Evolutionary conservation across 2,888 invertebrate genomes (phyloP), one percentile per base, ranked within the genome.

Genomic region (Cephus spinipes): DNA sequence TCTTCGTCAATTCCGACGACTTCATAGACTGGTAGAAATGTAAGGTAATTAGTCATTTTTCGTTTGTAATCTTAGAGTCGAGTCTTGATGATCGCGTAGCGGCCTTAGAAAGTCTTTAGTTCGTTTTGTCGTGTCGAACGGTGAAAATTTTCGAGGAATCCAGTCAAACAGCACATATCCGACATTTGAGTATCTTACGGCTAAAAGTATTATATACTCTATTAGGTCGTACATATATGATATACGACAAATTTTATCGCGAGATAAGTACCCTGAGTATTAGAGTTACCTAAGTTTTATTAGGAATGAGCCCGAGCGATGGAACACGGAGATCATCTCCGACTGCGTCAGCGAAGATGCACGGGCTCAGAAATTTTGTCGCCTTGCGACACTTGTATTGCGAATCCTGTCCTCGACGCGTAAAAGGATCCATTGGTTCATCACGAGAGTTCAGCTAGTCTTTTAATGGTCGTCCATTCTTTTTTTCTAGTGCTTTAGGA

Each of bases 11-110:
- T 87, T 84, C 82, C 83, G 85, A 84, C 83, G 83, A 79, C 83
- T 85, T 81, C 81, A 85, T 88, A 87, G 87, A 87, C 85, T 87
- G 88, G 83, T 87, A 86, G 87, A 33, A 35, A 76, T 79, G 77
- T 81, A 81, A 85, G 82, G 78, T 30, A 78, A 31, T 12, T 33
- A 33, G 71, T 71, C 33, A 31, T 76, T 77, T 77, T 76, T 11
- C 73, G 33, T 15, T 33, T 71, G 71, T 71, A 55, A 32, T 55
- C 75, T 73, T 85, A 81, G 75, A 76, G 74, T 35, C 74, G 73
- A 79, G 55, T 55, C 55, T 55, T 55, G 55, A 55, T 55, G 55
- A 55, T 23, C 79, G 79, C 75, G 76, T 83, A 83, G 83, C 78
- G 83, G 83, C 82, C 82, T 83, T 83, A 79, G 80, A 81, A 55